Percentiles rank a stretch among this genome's conserved stretches.
Evolutionary conservation across 2,113 vertebrate species (phyloP).

Genomic region (Oncorhynchus masou): DNA sequence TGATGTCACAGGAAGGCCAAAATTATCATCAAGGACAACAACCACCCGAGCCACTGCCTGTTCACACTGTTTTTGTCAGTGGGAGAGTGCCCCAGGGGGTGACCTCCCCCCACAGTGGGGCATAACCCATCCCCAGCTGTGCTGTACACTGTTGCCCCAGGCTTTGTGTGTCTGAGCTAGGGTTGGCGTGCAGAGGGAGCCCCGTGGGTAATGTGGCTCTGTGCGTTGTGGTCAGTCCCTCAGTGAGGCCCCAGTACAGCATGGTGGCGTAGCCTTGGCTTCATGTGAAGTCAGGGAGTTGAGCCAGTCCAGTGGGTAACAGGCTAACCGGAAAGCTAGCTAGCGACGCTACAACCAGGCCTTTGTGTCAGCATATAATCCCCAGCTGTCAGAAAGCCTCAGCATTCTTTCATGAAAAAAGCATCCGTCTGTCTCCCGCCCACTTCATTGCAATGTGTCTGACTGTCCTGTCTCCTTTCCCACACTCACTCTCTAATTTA

Average conservation of each 20-base stretch:
- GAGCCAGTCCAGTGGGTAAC: conserved; percentile 40
- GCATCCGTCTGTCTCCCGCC: conserved; percentile 50
- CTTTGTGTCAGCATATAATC: conserved; percentile 66
- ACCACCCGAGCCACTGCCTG: no score
- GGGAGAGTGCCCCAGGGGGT: conserved; percentile 35
- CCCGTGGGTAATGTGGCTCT: not conserved
- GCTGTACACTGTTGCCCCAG: conserved; percentile 25
- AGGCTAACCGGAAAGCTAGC: conserved; percentile 28
- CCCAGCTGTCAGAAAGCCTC: conserved; percentile 72
- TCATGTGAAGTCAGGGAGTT: conserved; percentile 27
- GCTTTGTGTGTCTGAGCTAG: conserved; percentile 26
- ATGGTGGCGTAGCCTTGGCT: not conserved
- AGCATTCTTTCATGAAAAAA: conserved; percentile 63
- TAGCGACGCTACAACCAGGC: conserved; percentile 49
- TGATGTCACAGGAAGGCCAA: no score
- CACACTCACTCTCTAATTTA: not conserved
- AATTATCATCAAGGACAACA: no score
- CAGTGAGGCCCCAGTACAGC: not conserved
- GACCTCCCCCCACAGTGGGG: conserved; percentile 21
- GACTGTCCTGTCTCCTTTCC: not conserved
- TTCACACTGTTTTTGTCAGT: conserved; percentile 29
- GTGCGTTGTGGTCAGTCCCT: not conserved
- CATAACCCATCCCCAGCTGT: conserved; percentile 35
- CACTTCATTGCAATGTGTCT: conserved; percentile 38
- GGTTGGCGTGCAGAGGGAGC: not conserved